Base-by-base conservation (phyloP, 2,797 vertebrate genomes). In the Brachyrhaphis roseni region DNA sequence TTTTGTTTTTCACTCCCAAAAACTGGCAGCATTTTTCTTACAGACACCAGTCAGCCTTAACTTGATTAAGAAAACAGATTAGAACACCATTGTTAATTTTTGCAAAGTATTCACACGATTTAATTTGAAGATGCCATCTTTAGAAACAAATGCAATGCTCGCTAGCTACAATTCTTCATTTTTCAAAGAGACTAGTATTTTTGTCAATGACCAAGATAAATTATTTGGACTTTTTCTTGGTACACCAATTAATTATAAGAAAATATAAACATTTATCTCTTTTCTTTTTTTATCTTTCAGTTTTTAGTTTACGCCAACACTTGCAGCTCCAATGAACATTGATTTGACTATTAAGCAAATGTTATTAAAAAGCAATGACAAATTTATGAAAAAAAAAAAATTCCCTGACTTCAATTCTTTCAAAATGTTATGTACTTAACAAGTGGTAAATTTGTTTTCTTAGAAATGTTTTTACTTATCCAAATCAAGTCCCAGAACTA, bases 41-140 rank as follows among this genome's bases (percentile, higher is more conserved):
- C 77, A 75, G 8, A 5, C 70, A 75, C 76, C 78, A 81, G 79
- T 87, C 80, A 81, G 71, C 77, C 66, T 89, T 84, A 51, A 78
- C 77, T 49, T 57, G 72, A 47, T 1, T 2, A 13, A 45, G 26
- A 43, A 23, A 43, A 68, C 36, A 39, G 64, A 39, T 18, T 41
- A 26, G 26, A 46, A 46, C 43, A 28, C n/a, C 16, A 10, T 1
- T 66, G 12, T 31, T 62, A 8, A 18, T 12, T 62, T 34, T 62
- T 62, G n/a, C 28, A 62, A 62, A 34, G 12, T 31, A 64, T 13
- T 45, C 39, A 43, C 5, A 70, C 12, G 12, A 34, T 72, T 75
- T 15, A 57, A 53, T 36, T 59, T 8, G 41, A 43, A 12, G 12
- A 13, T 8, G 51, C 0, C 31, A 7, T 13, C 10, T 46, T 59